A percentile compares a stretch with the other conserved stretches of the same genome.
These are phyloP conservation scores for Battus philenor DNA, from an alignment of 1,140 invertebrate genomes.

Conservation along the genomic window DNA sequence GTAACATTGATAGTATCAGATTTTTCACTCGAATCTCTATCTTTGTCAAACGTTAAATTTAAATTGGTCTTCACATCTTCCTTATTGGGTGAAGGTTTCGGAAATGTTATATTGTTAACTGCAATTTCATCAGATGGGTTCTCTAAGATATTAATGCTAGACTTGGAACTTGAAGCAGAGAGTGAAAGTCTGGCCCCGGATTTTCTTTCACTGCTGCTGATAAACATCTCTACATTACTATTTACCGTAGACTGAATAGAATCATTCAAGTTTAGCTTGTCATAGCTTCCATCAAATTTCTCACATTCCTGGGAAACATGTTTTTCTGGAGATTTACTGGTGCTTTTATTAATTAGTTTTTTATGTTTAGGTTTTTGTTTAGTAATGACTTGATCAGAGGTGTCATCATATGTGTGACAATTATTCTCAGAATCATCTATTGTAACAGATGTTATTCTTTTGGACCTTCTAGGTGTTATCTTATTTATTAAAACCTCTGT, in stretches of 20 bases:
- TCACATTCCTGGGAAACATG: background rate
- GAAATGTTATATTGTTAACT: too few relatives aligned
- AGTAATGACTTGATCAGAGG: slow-evolving; percentile 17
- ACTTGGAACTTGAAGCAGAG: slow-evolving; percentile 1
- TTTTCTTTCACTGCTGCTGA: slow-evolving; percentile 7
- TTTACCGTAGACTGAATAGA: slow-evolving; percentile 1
- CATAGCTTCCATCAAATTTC: slow-evolving; percentile 9
- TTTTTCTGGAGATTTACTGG: slow-evolving; percentile 11
- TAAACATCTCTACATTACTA: slow-evolving; percentile 7
- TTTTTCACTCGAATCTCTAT: slow-evolving; percentile 17
- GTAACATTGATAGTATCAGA: slow-evolving; percentile 26
- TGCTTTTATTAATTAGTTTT: background rate
- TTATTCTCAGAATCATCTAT: background rate
- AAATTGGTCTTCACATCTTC: slow-evolving; percentile 17
- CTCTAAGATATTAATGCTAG: too few relatives aligned
- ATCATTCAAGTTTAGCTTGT: slow-evolving; percentile 4
- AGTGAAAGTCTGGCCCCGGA: slow-evolving; percentile 3
- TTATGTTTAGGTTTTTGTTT: background rate
- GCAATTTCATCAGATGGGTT: too few relatives aligned
- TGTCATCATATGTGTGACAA: slow-evolving; percentile 6
- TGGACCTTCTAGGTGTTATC: slow-evolving; percentile 16
- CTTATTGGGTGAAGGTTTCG: too few relatives aligned
- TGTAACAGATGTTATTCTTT: slow-evolving; percentile 3
- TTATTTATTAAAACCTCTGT: slow-evolving; percentile 15
- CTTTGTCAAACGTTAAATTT: slow-evolving; percentile 25